These are phyloP conservation scores for Liposcelis brunnea DNA, from an alignment of 2,888 invertebrate genomes.

Conservation along the genomic window DNA sequence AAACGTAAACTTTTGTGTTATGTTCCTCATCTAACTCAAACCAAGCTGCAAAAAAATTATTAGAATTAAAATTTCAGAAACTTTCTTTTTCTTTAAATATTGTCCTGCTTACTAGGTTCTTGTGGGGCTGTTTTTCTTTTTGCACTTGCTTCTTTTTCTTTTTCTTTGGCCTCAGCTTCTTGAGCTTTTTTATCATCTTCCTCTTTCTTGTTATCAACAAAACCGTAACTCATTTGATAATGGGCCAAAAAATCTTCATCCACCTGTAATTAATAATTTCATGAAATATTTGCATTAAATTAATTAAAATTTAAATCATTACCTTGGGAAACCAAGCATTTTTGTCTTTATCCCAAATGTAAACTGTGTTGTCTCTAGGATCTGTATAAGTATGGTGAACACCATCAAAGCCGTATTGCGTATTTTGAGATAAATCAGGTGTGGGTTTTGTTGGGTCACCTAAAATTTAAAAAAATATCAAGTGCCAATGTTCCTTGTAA, in stretches of 20 bases:
- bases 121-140: conserved; percentile 32
- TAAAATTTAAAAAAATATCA: too few species aligned
- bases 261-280: too few species aligned
- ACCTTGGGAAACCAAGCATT: conserved; percentile 94
- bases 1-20: conserved; percentile 93
- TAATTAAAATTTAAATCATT: too few species aligned
- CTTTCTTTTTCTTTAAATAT: conserved; percentile 37
- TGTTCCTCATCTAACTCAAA: conserved; percentile 76
- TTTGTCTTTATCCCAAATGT: conserved; percentile 79
- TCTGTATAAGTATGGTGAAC: conserved; percentile 67
- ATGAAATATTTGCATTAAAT: too few species aligned
- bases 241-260: conserved; percentile 91
- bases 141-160: conserved; percentile 22
- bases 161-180: conserved; percentile 17
- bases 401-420: conserved; percentile 51
- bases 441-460: conserved; percentile 18
- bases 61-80: conserved; percentile 21
- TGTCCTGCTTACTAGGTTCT: conserved; percentile 24
- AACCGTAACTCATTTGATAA: conserved; percentile 92
- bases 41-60: conserved; percentile 52
- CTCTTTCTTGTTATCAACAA: conserved; percentile 40
- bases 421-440: conserved; percentile 14
- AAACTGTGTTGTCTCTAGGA: conserved; percentile 66
- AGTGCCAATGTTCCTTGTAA: conserved; percentile 20
- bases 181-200: conserved; percentile 17